Evolutionary conservation across 2,113 vertebrate genomes (phyloP).

Genomic region (Ctenomys sociabilis): DNA sequence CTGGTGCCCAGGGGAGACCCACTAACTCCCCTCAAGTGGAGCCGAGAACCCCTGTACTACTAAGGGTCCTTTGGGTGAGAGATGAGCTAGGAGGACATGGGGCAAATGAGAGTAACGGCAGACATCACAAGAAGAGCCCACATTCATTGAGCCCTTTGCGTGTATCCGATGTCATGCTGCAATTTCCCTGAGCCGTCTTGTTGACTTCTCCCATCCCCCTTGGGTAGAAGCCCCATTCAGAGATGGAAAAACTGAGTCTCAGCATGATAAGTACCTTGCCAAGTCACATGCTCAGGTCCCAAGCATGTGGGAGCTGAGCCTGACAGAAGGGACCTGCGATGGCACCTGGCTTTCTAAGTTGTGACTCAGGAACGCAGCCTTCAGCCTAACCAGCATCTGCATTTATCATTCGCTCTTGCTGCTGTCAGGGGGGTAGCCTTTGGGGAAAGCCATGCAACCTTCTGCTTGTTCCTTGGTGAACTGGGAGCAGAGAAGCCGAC

Average conservation of each 20-base stretch:
- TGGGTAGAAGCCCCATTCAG: neutral
- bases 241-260: neutral
- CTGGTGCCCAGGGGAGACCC: fast-evolving
- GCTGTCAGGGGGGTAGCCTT: neutral
- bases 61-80: too few species aligned
- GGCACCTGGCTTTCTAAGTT: neutral
- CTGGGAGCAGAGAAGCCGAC: neutral
- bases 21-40: neutral
- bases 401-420: neutral
- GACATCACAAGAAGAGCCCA: neutral
- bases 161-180: fast-evolving
- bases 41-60: neutral
- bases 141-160: neutral
- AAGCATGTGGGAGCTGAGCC: fast-evolving
- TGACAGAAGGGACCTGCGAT: fast-evolving
- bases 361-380: fast-evolving
- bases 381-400: neutral
- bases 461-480: neutral
- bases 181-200: fast-evolving
- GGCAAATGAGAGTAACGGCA: too few species aligned
- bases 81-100: neutral
- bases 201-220: neutral
- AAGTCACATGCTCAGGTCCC: neutral
- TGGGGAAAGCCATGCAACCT: neutral
- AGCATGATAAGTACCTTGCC: neutral